Percentiles rank a stretch among this genome's conserved stretches.
Conservation (phyloP, 2,797 vertebrate genomes). For the Cuculus canorus region DNA sequence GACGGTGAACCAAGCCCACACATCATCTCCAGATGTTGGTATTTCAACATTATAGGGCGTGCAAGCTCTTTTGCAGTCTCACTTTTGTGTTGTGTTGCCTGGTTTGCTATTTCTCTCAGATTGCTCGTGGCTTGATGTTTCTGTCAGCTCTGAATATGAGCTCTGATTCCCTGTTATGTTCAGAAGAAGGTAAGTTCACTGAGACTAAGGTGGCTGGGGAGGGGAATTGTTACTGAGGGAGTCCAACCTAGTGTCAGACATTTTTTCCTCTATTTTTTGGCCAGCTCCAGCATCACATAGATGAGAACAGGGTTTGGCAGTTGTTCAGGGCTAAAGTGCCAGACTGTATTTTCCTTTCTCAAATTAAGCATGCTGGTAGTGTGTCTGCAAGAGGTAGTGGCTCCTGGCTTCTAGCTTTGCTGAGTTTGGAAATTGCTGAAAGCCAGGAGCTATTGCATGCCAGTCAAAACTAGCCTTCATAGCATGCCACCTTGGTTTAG, state of each 20-base stretch:
- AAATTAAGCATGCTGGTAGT: slow-evolving; percentile 62
- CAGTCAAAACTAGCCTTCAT: slow-evolving; percentile 3
- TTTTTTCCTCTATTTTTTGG: not conserved
- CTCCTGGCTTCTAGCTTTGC: slow-evolving; percentile 39
- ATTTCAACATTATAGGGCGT: not conserved
- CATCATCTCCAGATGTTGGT: not conserved
- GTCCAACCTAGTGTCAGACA: not conserved
- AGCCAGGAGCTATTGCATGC: slow-evolving; percentile 8
- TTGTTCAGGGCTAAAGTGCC: slow-evolving; percentile 17
- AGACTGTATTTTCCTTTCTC: slow-evolving; percentile 65
- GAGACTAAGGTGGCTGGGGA: not conserved
- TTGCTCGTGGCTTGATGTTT: not conserved
- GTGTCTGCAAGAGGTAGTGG: slow-evolving; percentile 44
- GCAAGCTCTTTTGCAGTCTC: not conserved
- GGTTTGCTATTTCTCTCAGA: not conserved
- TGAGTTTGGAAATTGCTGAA: slow-evolving; percentile 40
- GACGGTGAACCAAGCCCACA: not conserved
- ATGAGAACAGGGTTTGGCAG: slow-evolving; percentile 51
- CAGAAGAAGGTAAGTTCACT: not conserved
- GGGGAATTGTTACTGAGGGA: not conserved
- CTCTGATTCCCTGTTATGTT: not conserved
- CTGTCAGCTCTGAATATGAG: not conserved
- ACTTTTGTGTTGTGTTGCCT: not conserved
- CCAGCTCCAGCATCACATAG: not conserved
- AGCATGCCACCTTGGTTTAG: slow-evolving; percentile 16